Percentiles rank a stretch among this genome's conserved stretches.
phyloP scores from a whole-genome alignment of 2,797 vertebrate species.

The Buceros bicornis region DNA sequence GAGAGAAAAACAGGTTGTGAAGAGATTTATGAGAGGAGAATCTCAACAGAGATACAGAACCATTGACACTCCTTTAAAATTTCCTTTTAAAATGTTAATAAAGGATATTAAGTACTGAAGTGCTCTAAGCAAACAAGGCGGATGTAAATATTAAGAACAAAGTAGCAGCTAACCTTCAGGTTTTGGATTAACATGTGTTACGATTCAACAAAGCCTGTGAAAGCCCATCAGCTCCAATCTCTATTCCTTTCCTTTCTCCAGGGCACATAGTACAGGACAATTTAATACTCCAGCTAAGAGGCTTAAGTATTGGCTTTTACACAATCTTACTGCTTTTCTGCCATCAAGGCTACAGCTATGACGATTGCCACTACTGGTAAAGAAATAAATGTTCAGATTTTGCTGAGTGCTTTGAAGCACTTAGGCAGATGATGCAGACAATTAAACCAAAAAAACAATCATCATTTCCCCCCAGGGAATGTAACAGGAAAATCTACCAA shows the following conservation, averaged over 20 bases:
- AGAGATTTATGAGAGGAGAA: neutral
- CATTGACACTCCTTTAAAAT: neutral
- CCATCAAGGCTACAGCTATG: neutral
- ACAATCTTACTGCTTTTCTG: neutral
- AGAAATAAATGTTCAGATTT: constrained; percentile 2
- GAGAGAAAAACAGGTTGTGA: neutral
- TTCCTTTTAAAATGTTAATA: neutral
- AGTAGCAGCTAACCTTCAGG: neutral
- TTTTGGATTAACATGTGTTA: neutral
- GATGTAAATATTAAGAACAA: neutral
- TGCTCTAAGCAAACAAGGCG: neutral
- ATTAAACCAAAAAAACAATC: neutral
- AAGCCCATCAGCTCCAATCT: neutral
- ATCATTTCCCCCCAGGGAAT: neutral
- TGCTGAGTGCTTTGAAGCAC: neutral
- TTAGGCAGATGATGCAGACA: neutral
- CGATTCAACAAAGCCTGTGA: neutral
- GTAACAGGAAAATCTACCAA: neutral
- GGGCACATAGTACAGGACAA: neutral
- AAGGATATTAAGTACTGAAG: neutral
- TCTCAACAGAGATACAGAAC: neutral
- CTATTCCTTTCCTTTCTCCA: neutral
- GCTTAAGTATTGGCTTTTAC: constrained; percentile 2
- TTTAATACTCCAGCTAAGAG: neutral
- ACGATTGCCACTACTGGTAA: neutral